Evolutionary conservation across 2,888 invertebrate species (phyloP), one percentile per base, ranked within the genome.

Genomic region (Allophyes oxyacanthae): DNA sequence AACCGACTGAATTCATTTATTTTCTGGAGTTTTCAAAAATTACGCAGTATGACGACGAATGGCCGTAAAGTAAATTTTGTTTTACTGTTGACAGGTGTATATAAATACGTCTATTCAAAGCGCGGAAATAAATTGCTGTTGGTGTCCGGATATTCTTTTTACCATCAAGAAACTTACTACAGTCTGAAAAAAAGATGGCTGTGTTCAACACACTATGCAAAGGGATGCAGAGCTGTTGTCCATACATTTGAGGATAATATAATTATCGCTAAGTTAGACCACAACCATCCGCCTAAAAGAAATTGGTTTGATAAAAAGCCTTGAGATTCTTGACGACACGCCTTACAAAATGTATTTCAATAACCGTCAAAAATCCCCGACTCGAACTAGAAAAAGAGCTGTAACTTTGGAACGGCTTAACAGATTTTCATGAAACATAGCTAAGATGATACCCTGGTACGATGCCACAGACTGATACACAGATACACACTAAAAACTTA

Each of bases 231-330:
- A n/a, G 33, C 33, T 33, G 4, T 33, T 5, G 33, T 33, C 6
- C 33, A 13, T 11, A 58, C 58, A 33, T 11, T 13, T 33, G 11
- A 40, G 1, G 33, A 52, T 6, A 0, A 14, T 0, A 33, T 33
- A 13, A 6, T 33, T 11, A 4, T 11, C 11, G 11, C 6, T 11
- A 33, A 33, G 6, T 36, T 44, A 14, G 10, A 30, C 2, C 43
- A 37, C 8, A 37, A 14, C 9, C 36, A 37, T 15, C 14, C 15
- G 6, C 50, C 60, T 0, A 20, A 20, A 40, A 4, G 8, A 6
- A 41, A 50, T 42, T 50, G 54, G 56, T 44, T 9, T 10, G 11
- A 28, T 37, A 7, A n/a, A 6, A 40, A 40, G 11, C 38, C 38
- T n/a, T 7, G 8, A 40, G 6, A 20, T 20, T 20, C 6, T 8